Evolutionary conservation across 2,888 invertebrate species (phyloP).

Genomic region (Lithophane leautieri): DNA sequence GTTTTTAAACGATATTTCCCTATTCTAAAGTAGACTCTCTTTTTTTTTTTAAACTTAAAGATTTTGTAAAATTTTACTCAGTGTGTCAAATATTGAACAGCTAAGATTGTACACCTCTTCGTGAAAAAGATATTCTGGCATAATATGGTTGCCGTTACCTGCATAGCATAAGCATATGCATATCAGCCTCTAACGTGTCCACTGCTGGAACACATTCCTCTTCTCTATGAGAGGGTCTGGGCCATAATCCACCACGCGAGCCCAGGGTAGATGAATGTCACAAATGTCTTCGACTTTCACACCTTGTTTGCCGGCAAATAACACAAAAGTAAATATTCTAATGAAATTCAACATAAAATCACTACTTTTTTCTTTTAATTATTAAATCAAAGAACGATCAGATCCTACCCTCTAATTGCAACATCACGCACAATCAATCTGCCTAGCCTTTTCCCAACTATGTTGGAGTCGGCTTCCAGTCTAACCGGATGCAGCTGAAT

Average conservation of each 20-base stretch:
- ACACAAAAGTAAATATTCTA: not conserved
- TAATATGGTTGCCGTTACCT: not conserved
- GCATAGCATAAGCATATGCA: not conserved
- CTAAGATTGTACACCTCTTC: not conserved
- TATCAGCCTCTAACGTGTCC: not conserved
- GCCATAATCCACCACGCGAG: too few species aligned
- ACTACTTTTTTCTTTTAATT: too few species aligned
- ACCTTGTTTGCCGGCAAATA: not conserved
- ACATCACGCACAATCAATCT: not conserved
- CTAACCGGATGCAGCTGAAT: too few species aligned
- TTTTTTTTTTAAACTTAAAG: too few species aligned
- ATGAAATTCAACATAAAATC: not conserved
- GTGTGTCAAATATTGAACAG: not conserved
- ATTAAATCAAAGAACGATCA: not conserved
- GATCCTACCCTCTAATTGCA: constrained; percentile 4
- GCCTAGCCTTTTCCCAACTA: too few species aligned
- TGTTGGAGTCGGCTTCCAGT: too few species aligned
- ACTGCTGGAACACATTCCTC: not conserved
- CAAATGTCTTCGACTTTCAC: not conserved
- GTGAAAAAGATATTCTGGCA: not conserved
- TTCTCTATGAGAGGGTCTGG: too few species aligned
- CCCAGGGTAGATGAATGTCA: too few species aligned
- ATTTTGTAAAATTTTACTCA: not conserved
- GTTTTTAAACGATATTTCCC: too few species aligned
- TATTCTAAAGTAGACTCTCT: too few species aligned